phyloP scores from a whole-genome alignment of 37 sponge, comb jelly and placozoan genomes.

The Axinella damicornis region DNA sequence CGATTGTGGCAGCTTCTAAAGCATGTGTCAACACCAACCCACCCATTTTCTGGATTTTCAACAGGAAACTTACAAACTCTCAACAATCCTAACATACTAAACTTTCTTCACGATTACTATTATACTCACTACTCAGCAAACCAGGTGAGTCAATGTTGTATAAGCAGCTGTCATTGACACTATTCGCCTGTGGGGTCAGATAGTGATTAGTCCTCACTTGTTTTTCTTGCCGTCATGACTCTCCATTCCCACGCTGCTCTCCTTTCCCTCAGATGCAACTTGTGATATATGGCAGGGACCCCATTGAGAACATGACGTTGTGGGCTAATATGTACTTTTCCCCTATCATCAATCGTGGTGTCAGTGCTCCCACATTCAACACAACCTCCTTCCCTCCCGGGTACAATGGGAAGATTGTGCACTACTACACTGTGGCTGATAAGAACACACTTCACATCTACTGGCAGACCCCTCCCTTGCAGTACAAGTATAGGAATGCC shows the following conservation, averaged over 20 bases:
- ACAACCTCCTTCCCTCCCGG: constrained; percentile 45
- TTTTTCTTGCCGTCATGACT: too few species aligned
- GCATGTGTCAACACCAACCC: constrained; percentile 68
- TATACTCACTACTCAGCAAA: constrained; percentile 73
- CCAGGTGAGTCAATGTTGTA: too few species aligned
- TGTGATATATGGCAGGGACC: constrained; percentile 81
- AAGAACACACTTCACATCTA: constrained; percentile 29
- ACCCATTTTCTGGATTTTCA: constrained; percentile 69
- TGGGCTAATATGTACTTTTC: constrained; percentile 67
- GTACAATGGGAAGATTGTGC: constrained; percentile 40
- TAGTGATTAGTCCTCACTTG: too few species aligned
- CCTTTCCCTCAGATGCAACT: constrained; percentile 79
- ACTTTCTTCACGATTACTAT: constrained; percentile 51
- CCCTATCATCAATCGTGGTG: constrained; percentile 65
- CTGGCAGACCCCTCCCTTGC: constrained; percentile 61
- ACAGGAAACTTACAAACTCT: constrained; percentile 79
- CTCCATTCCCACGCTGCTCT: too few species aligned
- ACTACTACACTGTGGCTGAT: constrained; percentile 54
- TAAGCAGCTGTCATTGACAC: too few species aligned
- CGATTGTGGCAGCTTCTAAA: constrained; percentile 79
- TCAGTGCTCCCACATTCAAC: constrained; percentile 2
- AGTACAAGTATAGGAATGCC: constrained; percentile 19
- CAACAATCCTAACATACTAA: constrained; percentile 42
- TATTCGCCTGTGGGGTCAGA: too few species aligned
- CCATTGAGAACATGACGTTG: constrained; percentile 42